phyloP scores from a whole-genome alignment of 2,888 invertebrate species.

The Rapana venosa region DNA sequence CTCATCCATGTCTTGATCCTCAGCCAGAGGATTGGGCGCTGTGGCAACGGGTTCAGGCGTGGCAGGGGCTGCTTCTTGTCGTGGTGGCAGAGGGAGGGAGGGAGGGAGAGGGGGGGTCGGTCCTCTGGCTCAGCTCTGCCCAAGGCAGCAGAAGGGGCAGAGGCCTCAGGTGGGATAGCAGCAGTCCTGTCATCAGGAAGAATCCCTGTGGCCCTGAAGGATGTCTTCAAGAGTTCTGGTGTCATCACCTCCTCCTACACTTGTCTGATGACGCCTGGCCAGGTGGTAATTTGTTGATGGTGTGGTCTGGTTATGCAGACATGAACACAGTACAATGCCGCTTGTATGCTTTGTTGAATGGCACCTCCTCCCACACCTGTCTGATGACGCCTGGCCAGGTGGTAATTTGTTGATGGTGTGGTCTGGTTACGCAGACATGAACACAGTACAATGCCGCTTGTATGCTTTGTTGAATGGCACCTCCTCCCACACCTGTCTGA shows the following conservation, averaged over 20 bases:
- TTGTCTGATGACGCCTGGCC: neutral
- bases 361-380: no score
- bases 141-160: neutral
- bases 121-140: neutral
- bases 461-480: no score
- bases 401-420: no score
- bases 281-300: neutral
- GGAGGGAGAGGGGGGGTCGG: no score
- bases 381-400: no score
- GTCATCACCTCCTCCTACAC: conserved; percentile 11
- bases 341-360: neutral
- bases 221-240: neutral
- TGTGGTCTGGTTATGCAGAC: neutral
- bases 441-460: no score
- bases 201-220: conserved; percentile 15
- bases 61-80: neutral
- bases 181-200: neutral
- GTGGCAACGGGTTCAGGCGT: neutral
- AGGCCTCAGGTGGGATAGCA: neutral
- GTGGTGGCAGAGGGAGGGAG: neutral
- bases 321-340: neutral
- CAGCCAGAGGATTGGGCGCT: neutral
- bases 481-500: no score
- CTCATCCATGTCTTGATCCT: neutral
- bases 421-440: no score